Percentiles rank a stretch among this genome's conserved stretches.
These are phyloP conservation scores for Aptenodytes forsteri DNA, from an alignment of 2,113 vertebrate genomes.

Conservation along the genomic window DNA sequence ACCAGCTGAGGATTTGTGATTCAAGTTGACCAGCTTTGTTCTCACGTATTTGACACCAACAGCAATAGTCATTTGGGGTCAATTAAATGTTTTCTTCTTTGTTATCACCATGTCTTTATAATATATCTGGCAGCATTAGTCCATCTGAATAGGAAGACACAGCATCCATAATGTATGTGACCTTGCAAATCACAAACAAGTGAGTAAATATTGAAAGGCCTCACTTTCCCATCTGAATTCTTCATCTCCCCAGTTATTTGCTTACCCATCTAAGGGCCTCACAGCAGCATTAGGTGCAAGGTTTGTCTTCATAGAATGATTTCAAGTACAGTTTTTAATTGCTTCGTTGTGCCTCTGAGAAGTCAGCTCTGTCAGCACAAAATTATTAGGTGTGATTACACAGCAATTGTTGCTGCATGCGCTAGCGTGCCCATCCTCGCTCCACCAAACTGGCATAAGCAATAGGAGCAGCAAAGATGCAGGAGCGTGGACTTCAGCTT, in stretches of 20 bases:
- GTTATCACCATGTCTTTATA: slow-evolving; percentile 32
- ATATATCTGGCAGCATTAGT: slow-evolving; percentile 23
- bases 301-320: neutral
- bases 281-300: neutral
- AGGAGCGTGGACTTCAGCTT: neutral
- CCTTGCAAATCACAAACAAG: neutral
- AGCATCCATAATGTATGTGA: slow-evolving; percentile 32
- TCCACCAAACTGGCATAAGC: neutral
- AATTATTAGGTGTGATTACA: neutral
- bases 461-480: neutral
- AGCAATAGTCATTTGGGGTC: slow-evolving; percentile 40
- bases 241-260: neutral
- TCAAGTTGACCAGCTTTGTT: slow-evolving; percentile 39
- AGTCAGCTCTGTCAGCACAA: slow-evolving; percentile 13
- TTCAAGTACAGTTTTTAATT: slow-evolving; percentile 23
- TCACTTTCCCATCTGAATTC: neutral
- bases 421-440: neutral
- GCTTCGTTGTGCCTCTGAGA: neutral
- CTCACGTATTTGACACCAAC: slow-evolving; percentile 3
- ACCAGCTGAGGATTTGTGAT: slow-evolving; percentile 38
- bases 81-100: slow-evolving; percentile 60
- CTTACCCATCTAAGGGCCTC: neutral
- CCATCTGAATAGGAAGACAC: neutral
- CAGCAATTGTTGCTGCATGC: neutral
- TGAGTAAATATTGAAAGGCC: neutral